Percentiles rank a stretch among this genome's conserved stretches.
Conservation (phyloP, 2,888 invertebrate species). For the Monopis laevigella region DNA sequence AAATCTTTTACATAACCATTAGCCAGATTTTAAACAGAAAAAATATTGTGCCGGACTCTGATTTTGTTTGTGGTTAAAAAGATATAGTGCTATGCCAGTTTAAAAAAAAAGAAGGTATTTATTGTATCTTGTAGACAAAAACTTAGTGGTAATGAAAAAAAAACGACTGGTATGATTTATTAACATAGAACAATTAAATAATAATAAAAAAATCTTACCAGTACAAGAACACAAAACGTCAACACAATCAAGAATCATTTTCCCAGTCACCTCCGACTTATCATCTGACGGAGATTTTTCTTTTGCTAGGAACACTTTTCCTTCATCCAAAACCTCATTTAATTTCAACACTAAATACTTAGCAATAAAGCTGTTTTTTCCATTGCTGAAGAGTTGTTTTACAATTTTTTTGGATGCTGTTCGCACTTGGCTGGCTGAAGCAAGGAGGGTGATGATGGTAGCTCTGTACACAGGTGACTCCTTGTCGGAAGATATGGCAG, state of each 20-base stretch:
- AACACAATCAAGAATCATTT: conserved; percentile 64
- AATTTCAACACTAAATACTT: conserved; percentile 73
- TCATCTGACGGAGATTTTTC: conserved; percentile 47
- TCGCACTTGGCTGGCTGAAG: conserved; percentile 70
- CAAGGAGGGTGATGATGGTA: conserved; percentile 74
- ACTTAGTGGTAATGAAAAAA: no score
- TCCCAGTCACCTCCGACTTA: conserved; percentile 58
- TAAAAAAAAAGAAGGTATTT: no score
- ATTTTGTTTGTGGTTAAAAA: no score
- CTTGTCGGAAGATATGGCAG: conserved; percentile 72
- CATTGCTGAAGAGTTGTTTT: conserved; percentile 67
- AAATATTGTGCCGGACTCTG: no score
- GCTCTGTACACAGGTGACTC: conserved; percentile 75
- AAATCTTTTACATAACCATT: no score
- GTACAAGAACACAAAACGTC: conserved; percentile 59
- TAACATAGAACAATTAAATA: no score
- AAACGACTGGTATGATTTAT: no score
- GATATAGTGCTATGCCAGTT: no score
- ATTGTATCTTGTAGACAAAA: no score
- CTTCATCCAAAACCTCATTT: conserved; percentile 70
- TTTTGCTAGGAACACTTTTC: conserved; percentile 52
- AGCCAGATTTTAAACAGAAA: no score
- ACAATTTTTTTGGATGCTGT: conserved; percentile 69
- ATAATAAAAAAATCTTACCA: no score
- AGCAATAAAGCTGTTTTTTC: conserved; percentile 70